Conservation (phyloP, 2,797 vertebrate species). For the Anolis apletophallus region DNA sequence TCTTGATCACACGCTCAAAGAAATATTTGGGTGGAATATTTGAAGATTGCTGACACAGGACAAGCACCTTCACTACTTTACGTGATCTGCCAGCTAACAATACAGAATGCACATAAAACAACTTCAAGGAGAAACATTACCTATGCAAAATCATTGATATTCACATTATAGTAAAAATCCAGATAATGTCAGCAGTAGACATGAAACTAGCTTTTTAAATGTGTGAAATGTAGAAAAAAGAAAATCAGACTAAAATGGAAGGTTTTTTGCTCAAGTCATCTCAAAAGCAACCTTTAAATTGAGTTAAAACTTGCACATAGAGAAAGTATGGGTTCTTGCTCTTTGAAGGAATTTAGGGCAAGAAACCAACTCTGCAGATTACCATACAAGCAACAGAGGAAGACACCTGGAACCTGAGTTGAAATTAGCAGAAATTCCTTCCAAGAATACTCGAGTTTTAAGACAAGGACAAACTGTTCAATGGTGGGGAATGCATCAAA, state of each 20-base stretch:
- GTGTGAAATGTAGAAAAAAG: not conserved
- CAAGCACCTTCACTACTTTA: slow-evolving; percentile 12
- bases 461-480: not conserved
- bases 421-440: not conserved
- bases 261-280: not conserved
- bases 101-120: slow-evolving; percentile 19
- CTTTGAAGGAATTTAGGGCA: not conserved
- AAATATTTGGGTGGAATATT: not conserved
- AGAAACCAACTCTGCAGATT: not conserved
- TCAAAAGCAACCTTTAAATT: not conserved
- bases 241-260: not conserved
- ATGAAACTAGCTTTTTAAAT: not conserved
- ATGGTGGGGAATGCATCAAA: not conserved
- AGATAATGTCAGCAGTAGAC: slow-evolving; percentile 6
- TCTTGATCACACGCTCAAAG: slow-evolving; percentile 20
- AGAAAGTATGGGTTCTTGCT: not conserved
- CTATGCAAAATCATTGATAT: slow-evolving; percentile 28
- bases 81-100: slow-evolving; percentile 16
- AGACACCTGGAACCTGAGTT: not conserved
- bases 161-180: slow-evolving; percentile 11
- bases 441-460: not conserved
- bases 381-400: not conserved
- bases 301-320: not conserved
- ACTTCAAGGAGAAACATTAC: slow-evolving; percentile 25
- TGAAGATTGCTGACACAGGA: slow-evolving; percentile 28